These are phyloP conservation scores for Pavo muticus DNA, from an alignment of 2,113 vertebrate species.

Conservation along the genomic window DNA sequence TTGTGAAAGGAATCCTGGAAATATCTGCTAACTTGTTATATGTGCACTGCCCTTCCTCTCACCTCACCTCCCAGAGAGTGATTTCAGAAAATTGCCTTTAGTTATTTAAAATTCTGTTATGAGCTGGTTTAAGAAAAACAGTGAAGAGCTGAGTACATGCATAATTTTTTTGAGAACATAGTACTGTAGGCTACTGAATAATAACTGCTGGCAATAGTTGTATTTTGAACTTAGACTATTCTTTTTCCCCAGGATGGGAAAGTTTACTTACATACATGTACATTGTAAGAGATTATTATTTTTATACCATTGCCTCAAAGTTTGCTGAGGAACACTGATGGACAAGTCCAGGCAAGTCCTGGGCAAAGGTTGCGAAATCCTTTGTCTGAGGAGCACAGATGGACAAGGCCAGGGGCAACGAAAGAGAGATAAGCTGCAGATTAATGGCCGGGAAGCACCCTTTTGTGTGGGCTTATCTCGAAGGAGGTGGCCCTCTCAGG, in stretches of 20 bases:
- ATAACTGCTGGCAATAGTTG: neutral
- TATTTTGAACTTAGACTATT: slow-evolving; percentile 14
- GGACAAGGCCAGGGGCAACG: too few relatives aligned
- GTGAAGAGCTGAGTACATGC: neutral
- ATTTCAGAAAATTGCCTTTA: slow-evolving; percentile 65
- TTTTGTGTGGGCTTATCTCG: too few relatives aligned
- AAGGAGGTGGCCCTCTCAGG: too few relatives aligned
- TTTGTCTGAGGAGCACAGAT: too few relatives aligned
- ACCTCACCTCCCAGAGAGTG: slow-evolving; percentile 37
- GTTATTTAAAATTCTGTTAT: slow-evolving; percentile 66
- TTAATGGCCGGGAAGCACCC: too few relatives aligned
- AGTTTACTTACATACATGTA: neutral
- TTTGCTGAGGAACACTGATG: too few relatives aligned
- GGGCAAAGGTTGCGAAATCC: too few relatives aligned
- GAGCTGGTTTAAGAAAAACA: slow-evolving; percentile 43
- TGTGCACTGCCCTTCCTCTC: slow-evolving; percentile 49
- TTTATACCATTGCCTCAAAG: too few relatives aligned
- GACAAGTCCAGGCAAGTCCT: too few relatives aligned
- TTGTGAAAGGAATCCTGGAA: slow-evolving; percentile 47
- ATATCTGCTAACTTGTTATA: slow-evolving; percentile 40
- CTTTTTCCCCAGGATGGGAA: neutral
- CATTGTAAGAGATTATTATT: too few relatives aligned
- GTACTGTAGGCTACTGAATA: slow-evolving; percentile 15
- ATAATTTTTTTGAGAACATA: slow-evolving; percentile 25
- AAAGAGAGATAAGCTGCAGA: too few relatives aligned